Evolutionary conservation across 2,113 vertebrate genomes (phyloP).

Genomic region (Megaleporinus macrocephalus): DNA sequence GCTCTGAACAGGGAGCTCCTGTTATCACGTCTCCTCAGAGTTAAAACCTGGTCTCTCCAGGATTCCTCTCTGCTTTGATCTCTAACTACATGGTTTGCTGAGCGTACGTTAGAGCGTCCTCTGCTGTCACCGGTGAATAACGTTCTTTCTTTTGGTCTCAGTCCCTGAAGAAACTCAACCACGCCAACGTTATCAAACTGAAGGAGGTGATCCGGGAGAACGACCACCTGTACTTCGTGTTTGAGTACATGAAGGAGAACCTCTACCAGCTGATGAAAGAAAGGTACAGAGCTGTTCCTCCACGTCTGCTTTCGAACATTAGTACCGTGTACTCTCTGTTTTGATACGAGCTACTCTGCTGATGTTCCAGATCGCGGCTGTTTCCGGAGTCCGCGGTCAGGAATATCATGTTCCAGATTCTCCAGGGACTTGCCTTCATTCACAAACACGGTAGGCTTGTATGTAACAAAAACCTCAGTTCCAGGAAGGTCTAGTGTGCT

Average conservation of each 20-base stretch:
- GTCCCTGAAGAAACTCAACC: constrained; percentile 98
- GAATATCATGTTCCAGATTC: constrained; percentile 99
- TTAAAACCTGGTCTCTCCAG: too few species aligned
- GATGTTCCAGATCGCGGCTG: constrained; percentile 95
- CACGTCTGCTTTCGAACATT: background rate
- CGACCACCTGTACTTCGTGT: constrained; percentile 97
- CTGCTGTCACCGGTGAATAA: background rate
- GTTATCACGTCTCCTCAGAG: background rate
- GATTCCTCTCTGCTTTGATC: background rate
- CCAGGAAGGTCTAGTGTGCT: too few species aligned
- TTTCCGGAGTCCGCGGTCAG: constrained; percentile 97
- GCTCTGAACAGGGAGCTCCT: too few species aligned
- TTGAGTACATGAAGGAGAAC: constrained; percentile 99
- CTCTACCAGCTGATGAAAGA: constrained; percentile 99
- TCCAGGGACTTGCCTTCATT: constrained; percentile 97
- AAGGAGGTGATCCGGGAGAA: constrained; percentile 99
- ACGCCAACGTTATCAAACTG: constrained; percentile 96
- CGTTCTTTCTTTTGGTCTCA: constrained; percentile 60
- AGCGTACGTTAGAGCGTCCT: too few species aligned
- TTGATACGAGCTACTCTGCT: too few species aligned
- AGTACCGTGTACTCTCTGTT: too few species aligned
- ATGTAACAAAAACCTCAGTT: too few species aligned
- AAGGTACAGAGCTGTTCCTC: constrained; percentile 78
- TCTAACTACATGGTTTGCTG: background rate
- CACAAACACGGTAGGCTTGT: constrained; percentile 98